Evolutionary conservation across 2,888 invertebrate species (phyloP), one percentile per base, ranked within the genome.

Genomic region (Malthinus seriepunctatus): DNA sequence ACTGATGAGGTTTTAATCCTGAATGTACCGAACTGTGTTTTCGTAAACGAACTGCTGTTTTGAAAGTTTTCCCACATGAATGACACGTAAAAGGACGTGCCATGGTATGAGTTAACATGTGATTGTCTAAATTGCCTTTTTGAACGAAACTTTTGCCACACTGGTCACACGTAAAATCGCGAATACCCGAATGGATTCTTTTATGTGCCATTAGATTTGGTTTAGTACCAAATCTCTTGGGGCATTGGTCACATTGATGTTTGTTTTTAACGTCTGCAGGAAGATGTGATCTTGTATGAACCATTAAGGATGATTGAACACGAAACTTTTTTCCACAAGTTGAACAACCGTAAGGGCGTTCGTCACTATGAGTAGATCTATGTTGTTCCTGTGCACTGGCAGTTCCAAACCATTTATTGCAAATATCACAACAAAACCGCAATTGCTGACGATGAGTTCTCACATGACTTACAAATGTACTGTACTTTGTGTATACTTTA

Each of bases 391-490:
- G 73, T 15, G 70, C 67, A 4, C 63, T 64, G 8, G 67, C 80
- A 60, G 82, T 82, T 32, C 81, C 78, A 71, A 83, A 85, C 71
- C 82, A 81, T 71, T 83, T 84, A 15, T 80, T 81, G 72, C 85
- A 85, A 51, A 82, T 78, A 63, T 84, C 82, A 69, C 78, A 79
- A 64, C 75, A 76, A 62, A 73, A 88, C 79, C 85, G 84, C 31
- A 88, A 75, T 66, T 81, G 81, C 56, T 83, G 83, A 63, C 85
- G 81, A 72, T 89, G 89, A 45, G 83, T 81, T 62, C 83, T 78
- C 0, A 87, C 84, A 74, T 89, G 89, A 51, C 83, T 83, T 6
- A 88, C 72, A 71, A 89, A 89, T 3, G 82, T 81, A 58, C 81
- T 80, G 73, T 87, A 88, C 68, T 85, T 84, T 39, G 83, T 82